phyloP scores from a whole-genome alignment of 2,888 invertebrate species.

The Eupithecia tripunctaria region DNA sequence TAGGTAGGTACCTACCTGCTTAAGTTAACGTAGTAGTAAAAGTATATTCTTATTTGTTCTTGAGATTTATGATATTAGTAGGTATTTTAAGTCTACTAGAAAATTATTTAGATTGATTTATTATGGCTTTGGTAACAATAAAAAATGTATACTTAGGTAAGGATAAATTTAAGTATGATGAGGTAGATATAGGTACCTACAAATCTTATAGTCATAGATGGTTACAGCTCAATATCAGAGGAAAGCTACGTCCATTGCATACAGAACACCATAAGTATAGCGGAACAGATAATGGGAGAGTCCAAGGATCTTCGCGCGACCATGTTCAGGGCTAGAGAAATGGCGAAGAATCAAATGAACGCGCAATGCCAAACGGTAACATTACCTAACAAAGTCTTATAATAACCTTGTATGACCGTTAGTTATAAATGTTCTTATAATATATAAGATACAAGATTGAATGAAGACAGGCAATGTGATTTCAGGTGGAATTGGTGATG shows the following conservation, averaged over 20 bases:
- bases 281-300: constrained; percentile 92
- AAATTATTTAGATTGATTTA: too few relatives aligned
- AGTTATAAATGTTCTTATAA: too few relatives aligned
- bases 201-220: background rate
- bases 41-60: too few relatives aligned
- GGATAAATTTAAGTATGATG: too few relatives aligned
- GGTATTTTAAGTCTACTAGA: too few relatives aligned
- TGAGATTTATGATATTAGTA: too few relatives aligned
- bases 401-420: background rate
- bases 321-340: constrained; percentile 91
- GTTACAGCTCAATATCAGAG: constrained; percentile 87
- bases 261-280: constrained; percentile 89
- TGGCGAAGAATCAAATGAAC: constrained; percentile 90
- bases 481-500: constrained; percentile 88
- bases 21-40: too few relatives aligned
- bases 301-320: constrained; percentile 91
- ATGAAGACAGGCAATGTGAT: background rate
- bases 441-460: background rate
- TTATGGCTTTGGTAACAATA: too few relatives aligned
- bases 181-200: too few relatives aligned
- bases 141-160: too few relatives aligned
- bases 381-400: too few relatives aligned
- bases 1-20: too few relatives aligned
- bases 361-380: constrained; percentile 87
- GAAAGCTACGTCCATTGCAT: constrained; percentile 93